Base-by-base conservation (phyloP, 2,113 vertebrate species). In the Tonatia bakeri region DNA sequence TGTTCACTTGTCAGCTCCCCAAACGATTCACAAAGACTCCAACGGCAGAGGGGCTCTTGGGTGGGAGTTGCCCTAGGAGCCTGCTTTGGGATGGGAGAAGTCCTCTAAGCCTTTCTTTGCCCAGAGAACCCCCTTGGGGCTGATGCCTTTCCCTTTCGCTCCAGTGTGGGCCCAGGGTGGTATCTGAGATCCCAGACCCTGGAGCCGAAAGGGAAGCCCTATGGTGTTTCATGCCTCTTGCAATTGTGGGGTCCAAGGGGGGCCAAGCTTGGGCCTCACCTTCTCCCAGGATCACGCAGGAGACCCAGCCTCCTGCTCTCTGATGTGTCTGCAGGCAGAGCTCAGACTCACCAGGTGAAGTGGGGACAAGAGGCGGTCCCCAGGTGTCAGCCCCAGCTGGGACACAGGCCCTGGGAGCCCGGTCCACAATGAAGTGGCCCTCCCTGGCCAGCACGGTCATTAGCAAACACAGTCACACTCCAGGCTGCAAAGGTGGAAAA, bases 401-500 rank as follows among this genome's bases (percentile, higher is more conserved):
- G 19, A n/a, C 52, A 26, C 22, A 6, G 38, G 19, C 12, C 31
- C 52, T 0, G 2, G 69, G 52, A 95, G n/a, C 40, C 47, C 40
- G 38, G 80, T 61, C 77, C 73, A 47, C 22, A 36, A 73, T 16
- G 26, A 95, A 82, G 80, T 16, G 70, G 19, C 90, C 54, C 33
- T 17, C 56, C 69, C 86, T 36, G 36, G 96, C 87, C 92, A 87
- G 70, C 38, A 69, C 1, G 43, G 56, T 92, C 94, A 65, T 73
- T 45, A 94, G 89, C 93, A 90, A 47, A 96, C 84, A 73, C 13
- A 10, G 77, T 86, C 94, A 85, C 73, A 89, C 84, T 96, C 67
- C 69, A 45, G 76, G 72, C 91, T 64, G 61, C 91, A 95, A 94
- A 96, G 69, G 91, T 28, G n/a, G 90, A 96, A 97, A 95, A 94